These are phyloP conservation scores for Otis tarda DNA, from an alignment of 2,113 vertebrate genomes.

Conservation along the genomic window DNA sequence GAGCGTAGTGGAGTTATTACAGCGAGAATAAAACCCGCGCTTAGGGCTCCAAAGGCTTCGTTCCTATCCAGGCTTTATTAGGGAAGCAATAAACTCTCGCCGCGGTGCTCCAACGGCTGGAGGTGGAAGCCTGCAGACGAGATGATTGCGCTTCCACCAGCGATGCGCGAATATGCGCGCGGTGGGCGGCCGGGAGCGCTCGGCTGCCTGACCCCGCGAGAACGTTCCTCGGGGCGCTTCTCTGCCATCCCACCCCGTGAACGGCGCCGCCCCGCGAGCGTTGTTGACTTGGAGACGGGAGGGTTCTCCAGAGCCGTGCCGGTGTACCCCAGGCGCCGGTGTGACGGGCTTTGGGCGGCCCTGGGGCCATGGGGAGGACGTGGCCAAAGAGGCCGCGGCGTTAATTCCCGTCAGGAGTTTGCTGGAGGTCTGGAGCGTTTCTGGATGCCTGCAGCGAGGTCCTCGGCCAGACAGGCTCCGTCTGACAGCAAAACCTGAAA, in stretches of 20 bases:
- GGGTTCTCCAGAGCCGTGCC: not conserved
- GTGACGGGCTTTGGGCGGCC: not conserved
- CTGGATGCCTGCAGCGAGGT: not conserved
- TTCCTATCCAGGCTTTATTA: not conserved
- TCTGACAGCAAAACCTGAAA: not conserved
- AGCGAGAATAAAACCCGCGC: not conserved
- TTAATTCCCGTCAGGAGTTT: not conserved
- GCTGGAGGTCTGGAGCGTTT: not conserved
- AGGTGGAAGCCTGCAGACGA: not conserved
- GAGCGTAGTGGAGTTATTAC: not conserved
- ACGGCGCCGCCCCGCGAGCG: fast-evolving
- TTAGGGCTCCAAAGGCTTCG: not conserved
- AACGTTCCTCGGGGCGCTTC: not conserved
- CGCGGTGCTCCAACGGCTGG: not conserved
- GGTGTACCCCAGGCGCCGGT: not conserved
- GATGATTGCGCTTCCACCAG: not conserved
- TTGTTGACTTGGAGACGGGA: not conserved
- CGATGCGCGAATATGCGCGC: fast-evolving
- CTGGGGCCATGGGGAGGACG: not conserved
- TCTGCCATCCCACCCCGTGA: not conserved
- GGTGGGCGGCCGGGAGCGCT: not conserved
- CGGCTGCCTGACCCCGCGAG: too few relatives aligned
- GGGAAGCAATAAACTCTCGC: not conserved
- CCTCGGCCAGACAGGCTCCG: not conserved
- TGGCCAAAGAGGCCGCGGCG: fast-evolving